phyloP scores from a whole-genome alignment of 64 coral and sea anemone species.

The Montipora cactus region DNA sequence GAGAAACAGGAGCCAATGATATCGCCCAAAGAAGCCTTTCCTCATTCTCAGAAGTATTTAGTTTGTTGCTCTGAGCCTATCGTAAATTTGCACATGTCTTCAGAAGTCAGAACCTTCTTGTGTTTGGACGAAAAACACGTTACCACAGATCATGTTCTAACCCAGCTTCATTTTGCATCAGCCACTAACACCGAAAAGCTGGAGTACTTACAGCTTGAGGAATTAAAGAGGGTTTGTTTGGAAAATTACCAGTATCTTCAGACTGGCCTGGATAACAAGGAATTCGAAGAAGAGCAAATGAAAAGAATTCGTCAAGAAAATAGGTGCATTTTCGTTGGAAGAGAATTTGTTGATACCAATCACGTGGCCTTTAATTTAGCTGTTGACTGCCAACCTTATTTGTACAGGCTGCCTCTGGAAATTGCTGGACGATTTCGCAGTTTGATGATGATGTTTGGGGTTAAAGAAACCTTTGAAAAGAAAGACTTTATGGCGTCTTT shows the following conservation, averaged over 20 bases:
- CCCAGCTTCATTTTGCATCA: constrained; percentile 26
- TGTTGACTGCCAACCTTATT: constrained; percentile 44
- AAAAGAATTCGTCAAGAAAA: neutral
- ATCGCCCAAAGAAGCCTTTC: constrained; percentile 60
- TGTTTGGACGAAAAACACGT: neutral
- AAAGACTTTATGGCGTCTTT: constrained; percentile 38
- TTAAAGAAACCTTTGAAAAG: constrained; percentile 47
- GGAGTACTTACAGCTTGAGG: neutral
- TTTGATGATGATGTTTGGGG: constrained; percentile 67
- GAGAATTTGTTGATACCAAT: constrained; percentile 23
- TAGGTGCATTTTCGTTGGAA: neutral
- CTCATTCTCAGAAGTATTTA: constrained; percentile 31
- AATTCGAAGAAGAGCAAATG: neutral
- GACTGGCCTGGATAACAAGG: neutral
- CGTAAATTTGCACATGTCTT: neutral
- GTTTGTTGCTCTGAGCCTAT: constrained; percentile 62
- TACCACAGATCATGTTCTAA: neutral
- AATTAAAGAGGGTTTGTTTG: constrained; percentile 19
- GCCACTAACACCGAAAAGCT: neutral
- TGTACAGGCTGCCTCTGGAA: constrained; percentile 25
- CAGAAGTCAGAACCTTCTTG: neutral
- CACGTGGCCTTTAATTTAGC: constrained; percentile 58
- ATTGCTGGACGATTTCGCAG: constrained; percentile 21
- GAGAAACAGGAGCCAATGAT: neutral
- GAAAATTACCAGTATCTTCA: constrained; percentile 63